phyloP scores from a whole-genome alignment of 1,140 invertebrate species.

The Littorina saxatilis region DNA sequence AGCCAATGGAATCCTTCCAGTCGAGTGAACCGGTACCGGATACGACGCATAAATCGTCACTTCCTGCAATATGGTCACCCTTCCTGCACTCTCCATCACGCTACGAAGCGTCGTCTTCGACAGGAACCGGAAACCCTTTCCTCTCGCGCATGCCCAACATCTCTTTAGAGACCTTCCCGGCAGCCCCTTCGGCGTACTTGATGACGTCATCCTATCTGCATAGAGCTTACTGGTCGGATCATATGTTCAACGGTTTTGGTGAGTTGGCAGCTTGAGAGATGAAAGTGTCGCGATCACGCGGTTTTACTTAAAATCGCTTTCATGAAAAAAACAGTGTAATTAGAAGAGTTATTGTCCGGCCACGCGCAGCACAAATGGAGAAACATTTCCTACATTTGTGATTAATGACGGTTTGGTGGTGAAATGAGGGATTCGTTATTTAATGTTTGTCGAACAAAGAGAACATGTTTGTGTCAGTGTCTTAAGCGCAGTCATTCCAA shows the following conservation, averaged over 20 bases:
- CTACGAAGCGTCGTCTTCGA: too few relatives aligned
- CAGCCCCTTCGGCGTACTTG: background rate
- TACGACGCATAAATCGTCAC: background rate
- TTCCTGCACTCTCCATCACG: background rate
- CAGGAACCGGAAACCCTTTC: background rate
- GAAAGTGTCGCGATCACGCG: too few relatives aligned
- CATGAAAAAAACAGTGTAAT: too few relatives aligned
- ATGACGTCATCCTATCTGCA: slow-evolving; percentile 21
- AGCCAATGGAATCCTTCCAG: background rate
- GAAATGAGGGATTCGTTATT: too few relatives aligned
- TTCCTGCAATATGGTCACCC: slow-evolving; percentile 10
- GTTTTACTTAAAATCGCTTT: background rate
- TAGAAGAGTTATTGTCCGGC: too few relatives aligned
- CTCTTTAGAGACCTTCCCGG: background rate
- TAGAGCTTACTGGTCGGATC: background rate
- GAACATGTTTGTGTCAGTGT: too few relatives aligned
- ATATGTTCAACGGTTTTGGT: slow-evolving; percentile 14
- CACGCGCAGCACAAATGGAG: too few relatives aligned
- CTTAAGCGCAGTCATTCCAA: too few relatives aligned
- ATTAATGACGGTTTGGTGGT: too few relatives aligned
- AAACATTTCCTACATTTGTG: too few relatives aligned
- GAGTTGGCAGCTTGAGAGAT: too few relatives aligned
- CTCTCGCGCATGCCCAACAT: slow-evolving; percentile 13
- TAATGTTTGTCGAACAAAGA: too few relatives aligned
- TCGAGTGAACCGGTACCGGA: background rate